These are phyloP conservation scores for Hemibagrus wyckioides DNA, from an alignment of 2,113 vertebrate genomes.

Conservation along the genomic window DNA sequence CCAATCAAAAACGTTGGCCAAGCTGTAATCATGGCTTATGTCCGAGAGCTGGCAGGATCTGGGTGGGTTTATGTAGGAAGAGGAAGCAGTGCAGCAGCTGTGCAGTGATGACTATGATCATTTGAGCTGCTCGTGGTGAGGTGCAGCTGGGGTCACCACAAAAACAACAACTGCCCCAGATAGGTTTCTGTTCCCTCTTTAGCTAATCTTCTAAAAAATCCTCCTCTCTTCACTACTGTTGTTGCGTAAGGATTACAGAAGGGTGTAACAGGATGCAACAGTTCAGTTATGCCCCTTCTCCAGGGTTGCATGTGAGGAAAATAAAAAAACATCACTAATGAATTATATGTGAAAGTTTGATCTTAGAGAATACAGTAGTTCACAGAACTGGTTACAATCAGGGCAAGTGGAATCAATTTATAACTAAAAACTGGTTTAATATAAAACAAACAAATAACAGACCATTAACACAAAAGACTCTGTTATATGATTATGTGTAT, in stretches of 20 bases:
- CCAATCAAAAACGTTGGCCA: constrained; percentile 1
- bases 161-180: constrained; percentile 45
- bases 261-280: background rate
- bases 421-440: background rate
- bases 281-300: background rate
- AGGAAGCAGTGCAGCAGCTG: constrained; percentile 52
- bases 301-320: background rate
- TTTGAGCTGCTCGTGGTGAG: constrained; percentile 40
- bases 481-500: background rate
- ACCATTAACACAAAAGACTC: background rate
- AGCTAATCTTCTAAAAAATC: background rate
- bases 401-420: background rate
- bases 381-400: background rate
- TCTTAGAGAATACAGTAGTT: background rate
- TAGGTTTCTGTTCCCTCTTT: constrained; percentile 34
- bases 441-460: background rate
- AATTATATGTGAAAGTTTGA: constrained; percentile 4
- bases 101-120: constrained; percentile 40
- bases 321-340: background rate
- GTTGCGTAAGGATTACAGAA: constrained; percentile 2
- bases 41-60: constrained; percentile 38
- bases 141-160: constrained; percentile 20
- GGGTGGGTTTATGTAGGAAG: constrained; percentile 39
- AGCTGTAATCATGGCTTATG: constrained; percentile 36
- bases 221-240: background rate